Base-by-base conservation (phyloP, 2,888 invertebrate species). In the Platypus cylindrus region DNA sequence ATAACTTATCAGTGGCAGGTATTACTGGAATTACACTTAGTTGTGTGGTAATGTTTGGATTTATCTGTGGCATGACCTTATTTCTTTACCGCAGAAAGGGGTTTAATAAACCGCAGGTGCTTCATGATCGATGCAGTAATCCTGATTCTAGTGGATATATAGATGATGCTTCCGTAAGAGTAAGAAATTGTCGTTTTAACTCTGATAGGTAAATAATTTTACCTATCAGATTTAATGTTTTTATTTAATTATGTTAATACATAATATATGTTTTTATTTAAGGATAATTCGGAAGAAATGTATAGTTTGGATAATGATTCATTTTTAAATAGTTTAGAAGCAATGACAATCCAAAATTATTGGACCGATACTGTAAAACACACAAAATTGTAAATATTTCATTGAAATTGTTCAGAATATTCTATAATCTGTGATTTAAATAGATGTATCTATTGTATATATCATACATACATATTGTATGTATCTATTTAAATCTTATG, bases 261-360 rank as follows among this genome's bases (percentile, higher is more conserved):
- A 11, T 27, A 12, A 13, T 27, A 14, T 27, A 3, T 27, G 5
- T 27, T 27, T 12, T 27, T 27, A 27, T 74, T 72, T 13, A 69
- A 89, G 89, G 89, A 89, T 60, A 86, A 85, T 58, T 85, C 85
- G 4, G 89, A 89, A 64, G 89, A 90, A 65, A 86, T 90, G 85
- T 87, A 87, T 64, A 90, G 89, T 54, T 65, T 90, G 64, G 90
- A 90, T 66, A 90, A 90, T 60, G 90, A 90, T 60, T 89, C 89
- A 42, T 90, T 90, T 67, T 71, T 90, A 41, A 90, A 90, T 65
- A 89, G 89, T 41, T 64, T 90, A 50, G 90, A 90, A 65, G 86
- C 87, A 47, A 87, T 89, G 85, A 87, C 89, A 48, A 87, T 90
- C 57, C 86, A 87, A 62, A 89, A 89, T 65, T 86, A 87, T 58